These are phyloP conservation scores for Arge pagana DNA, from an alignment of 2,888 invertebrate genomes.

Conservation along the genomic window DNA sequence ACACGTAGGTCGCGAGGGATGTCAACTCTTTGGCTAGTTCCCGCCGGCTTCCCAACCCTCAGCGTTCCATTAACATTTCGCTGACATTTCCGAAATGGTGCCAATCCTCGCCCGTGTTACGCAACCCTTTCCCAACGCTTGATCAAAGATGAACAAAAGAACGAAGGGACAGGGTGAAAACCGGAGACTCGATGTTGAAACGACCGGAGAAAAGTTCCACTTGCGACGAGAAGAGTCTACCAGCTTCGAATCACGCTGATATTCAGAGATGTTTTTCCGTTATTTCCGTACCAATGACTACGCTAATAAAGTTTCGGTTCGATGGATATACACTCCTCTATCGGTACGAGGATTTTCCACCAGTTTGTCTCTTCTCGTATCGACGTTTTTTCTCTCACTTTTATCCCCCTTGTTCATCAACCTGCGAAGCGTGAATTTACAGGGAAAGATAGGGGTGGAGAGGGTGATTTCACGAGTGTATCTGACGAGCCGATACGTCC, in stretches of 20 bases:
- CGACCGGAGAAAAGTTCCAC: neutral
- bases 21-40: neutral
- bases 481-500: slow-evolving; percentile 18
- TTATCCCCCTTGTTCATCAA: slow-evolving; percentile 22
- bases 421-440: slow-evolving; percentile 27
- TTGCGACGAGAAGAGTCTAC: neutral
- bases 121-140: slow-evolving; percentile 11
- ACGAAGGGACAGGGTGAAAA: neutral
- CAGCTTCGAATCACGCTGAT: neutral
- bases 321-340: slow-evolving; percentile 9
- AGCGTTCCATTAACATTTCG: slow-evolving; percentile 31
- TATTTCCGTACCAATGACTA: slow-evolving; percentile 10
- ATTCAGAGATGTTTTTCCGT: neutral
- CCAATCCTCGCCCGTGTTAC: slow-evolving; percentile 1
- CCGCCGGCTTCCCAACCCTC: neutral
- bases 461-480: slow-evolving; percentile 12
- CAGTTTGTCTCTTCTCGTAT: neutral
- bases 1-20: no score
- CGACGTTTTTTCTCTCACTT: neutral
- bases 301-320: slow-evolving; percentile 6
- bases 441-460: slow-evolving; percentile 30
- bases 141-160: slow-evolving; percentile 3
- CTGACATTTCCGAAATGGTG: slow-evolving; percentile 27
- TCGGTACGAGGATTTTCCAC: neutral
- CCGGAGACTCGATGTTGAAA: slow-evolving; percentile 4